phyloP scores from a whole-genome alignment of 2,113 vertebrate species.

The Neotragus pygmaeus region DNA sequence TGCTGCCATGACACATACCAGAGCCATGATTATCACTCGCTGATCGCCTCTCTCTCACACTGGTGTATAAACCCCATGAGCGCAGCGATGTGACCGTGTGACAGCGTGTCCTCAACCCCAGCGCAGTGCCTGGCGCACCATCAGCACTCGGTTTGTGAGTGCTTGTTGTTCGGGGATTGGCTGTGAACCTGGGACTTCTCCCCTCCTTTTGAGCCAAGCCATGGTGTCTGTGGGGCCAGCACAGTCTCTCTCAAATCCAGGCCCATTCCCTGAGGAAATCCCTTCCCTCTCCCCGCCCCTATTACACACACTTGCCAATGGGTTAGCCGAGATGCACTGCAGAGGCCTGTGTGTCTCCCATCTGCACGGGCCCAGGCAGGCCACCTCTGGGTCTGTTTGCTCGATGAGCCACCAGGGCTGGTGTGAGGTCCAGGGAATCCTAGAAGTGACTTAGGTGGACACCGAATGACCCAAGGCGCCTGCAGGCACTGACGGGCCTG shows the following conservation, averaged over 20 bases:
- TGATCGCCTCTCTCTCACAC: not conserved
- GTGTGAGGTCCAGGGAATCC: not conserved
- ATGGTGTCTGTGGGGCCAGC: not conserved
- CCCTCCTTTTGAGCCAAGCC: not conserved
- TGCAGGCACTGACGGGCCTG: not conserved
- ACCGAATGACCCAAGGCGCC: not conserved
- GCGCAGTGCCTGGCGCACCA: accelerated
- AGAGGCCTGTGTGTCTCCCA: not conserved
- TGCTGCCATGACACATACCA: not conserved
- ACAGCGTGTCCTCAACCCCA: not conserved
- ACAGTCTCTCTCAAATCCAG: not conserved
- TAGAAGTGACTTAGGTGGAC: not conserved
- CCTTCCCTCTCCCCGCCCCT: accelerated
- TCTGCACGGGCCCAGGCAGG: not conserved
- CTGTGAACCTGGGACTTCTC: not conserved
- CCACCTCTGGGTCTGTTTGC: not conserved
- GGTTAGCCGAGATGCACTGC: not conserved
- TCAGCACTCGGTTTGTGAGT: not conserved
- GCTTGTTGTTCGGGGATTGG: not conserved
- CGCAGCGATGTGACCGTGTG: not conserved
- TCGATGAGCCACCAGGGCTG: not conserved
- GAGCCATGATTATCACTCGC: not conserved
- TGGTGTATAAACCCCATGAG: not conserved
- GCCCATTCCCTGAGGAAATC: not conserved
- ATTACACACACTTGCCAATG: accelerated